phyloP scores from a whole-genome alignment of 2,797 vertebrate species.

The Knipowitschia caucasica region DNA sequence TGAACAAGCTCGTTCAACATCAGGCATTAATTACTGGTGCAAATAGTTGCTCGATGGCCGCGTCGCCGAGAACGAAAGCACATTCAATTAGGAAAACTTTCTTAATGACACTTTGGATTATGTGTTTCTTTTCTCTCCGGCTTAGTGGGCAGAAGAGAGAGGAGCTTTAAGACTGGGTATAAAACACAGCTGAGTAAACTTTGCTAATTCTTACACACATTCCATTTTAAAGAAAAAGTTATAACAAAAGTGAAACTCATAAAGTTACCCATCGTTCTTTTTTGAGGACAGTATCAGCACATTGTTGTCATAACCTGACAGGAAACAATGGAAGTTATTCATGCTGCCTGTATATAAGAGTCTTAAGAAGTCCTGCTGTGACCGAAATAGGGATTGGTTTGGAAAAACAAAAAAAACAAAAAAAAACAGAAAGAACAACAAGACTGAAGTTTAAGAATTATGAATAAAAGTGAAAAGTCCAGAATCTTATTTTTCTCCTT shows the following conservation, averaged over 20 bases:
- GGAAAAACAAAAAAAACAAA: no score
- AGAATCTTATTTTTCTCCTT: no score
- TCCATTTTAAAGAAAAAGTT: not conserved
- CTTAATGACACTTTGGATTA: slow-evolving; percentile 48
- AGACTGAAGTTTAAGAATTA: no score
- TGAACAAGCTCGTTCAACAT: slow-evolving; percentile 26
- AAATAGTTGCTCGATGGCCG: slow-evolving; percentile 33
- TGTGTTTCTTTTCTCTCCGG: slow-evolving; percentile 20
- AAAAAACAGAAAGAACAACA: no score
- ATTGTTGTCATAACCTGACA: no score
- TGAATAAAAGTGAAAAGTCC: no score
- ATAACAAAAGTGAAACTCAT: not conserved
- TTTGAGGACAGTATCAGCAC: not conserved
- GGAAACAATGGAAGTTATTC: no score
- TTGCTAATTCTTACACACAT: slow-evolving; percentile 6
- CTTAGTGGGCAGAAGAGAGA: slow-evolving; percentile 10
- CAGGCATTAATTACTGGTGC: slow-evolving; percentile 32
- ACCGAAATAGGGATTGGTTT: no score
- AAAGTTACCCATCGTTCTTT: not conserved
- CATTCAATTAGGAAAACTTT: slow-evolving; percentile 51
- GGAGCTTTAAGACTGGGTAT: slow-evolving; percentile 17
- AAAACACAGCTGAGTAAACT: slow-evolving; percentile 28
- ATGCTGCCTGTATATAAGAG: no score
- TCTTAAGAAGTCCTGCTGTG: no score
- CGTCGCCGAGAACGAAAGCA: slow-evolving; percentile 33